These are phyloP conservation scores for Bellardia pandia DNA, from an alignment of 2,888 invertebrate genomes.

Conservation along the genomic window DNA sequence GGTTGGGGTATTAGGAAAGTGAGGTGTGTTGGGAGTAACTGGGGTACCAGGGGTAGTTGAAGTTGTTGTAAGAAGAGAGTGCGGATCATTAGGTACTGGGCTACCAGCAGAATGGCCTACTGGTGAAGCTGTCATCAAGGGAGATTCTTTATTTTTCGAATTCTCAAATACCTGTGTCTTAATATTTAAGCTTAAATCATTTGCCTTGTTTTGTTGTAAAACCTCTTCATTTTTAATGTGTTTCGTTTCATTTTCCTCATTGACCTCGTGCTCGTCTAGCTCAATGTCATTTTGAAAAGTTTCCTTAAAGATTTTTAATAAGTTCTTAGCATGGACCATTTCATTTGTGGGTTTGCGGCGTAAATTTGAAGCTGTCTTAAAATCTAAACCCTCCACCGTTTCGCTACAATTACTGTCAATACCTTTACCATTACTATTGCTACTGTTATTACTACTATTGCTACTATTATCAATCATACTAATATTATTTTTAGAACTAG, in stretches of 20 bases:
- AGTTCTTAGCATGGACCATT: slow-evolving; percentile 82
- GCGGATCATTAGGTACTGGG: neutral
- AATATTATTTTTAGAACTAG: slow-evolving; percentile 68
- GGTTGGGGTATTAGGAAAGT: neutral
- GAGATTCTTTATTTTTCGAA: neutral
- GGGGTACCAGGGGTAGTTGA: neutral
- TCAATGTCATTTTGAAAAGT: slow-evolving; percentile 81
- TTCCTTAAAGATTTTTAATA: slow-evolving; percentile 82
- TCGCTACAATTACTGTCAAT: slow-evolving; percentile 64
- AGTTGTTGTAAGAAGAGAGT: neutral
- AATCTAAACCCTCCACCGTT: slow-evolving; percentile 62
- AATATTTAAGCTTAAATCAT: slow-evolving; percentile 32
- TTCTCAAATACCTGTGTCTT: slow-evolving; percentile 54
- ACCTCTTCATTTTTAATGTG: neutral
- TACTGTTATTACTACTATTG: slow-evolving; percentile 4
- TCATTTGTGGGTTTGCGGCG: slow-evolving; percentile 81
- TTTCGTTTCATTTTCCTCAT: slow-evolving; percentile 56
- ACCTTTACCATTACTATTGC: slow-evolving; percentile 71
- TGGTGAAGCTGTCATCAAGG: neutral
- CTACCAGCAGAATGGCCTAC: neutral
- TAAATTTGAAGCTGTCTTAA: slow-evolving; percentile 76
- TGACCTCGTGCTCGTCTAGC: slow-evolving; percentile 76
- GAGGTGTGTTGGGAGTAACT: neutral
- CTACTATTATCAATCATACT: slow-evolving; percentile 49
- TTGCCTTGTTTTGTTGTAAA: neutral